Conservation (phyloP, 2,113 vertebrate genomes). For the Cephalopholis sonnerati region DNA sequence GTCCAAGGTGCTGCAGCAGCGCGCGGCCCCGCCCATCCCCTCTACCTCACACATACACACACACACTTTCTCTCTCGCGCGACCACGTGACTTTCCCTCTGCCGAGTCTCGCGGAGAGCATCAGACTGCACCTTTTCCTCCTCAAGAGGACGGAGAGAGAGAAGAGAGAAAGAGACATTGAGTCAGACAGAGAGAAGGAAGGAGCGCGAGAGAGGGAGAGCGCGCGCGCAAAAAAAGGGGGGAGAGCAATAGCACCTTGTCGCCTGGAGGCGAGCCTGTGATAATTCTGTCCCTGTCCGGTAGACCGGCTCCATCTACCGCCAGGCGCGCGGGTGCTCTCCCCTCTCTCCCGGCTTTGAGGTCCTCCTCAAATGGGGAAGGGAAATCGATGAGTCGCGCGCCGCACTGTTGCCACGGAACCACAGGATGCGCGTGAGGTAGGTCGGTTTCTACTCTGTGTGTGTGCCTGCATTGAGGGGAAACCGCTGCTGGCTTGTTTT, state of each 20-base stretch:
- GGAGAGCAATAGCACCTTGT: conserved; percentile 65
- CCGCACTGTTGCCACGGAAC: conserved; percentile 62
- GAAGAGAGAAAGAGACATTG: conserved; percentile 51
- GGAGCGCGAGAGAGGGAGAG: conserved; percentile 27
- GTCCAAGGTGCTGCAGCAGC: conserved; percentile 81
- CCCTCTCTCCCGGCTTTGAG: conserved; percentile 43
- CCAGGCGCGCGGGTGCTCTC: conserved; percentile 53
- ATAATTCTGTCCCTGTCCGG: conserved; percentile 64
- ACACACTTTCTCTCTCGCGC: conserved; percentile 18
- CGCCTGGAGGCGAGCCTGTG: conserved; percentile 68
- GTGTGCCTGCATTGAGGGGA: conserved; percentile 6
- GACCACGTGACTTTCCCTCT: conserved; percentile 75
- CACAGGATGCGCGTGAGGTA: conserved; percentile 71
- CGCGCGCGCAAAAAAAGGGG: background rate
- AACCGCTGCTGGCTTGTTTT: background rate
- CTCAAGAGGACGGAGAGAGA: conserved; percentile 68
- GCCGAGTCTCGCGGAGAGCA: conserved; percentile 74
- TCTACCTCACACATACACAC: background rate
- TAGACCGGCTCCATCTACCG: conserved; percentile 56
- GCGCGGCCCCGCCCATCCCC: conserved; percentile 77
- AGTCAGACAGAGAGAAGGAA: conserved; percentile 30
- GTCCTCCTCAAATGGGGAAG: conserved; percentile 57
- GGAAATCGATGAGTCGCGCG: conserved; percentile 64
- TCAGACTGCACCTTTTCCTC: conserved; percentile 84
- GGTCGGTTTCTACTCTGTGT: conserved; percentile 38